These are phyloP conservation scores for Drosophila atroscutellata DNA, from an alignment of 2,888 invertebrate species.

Conservation along the genomic window DNA sequence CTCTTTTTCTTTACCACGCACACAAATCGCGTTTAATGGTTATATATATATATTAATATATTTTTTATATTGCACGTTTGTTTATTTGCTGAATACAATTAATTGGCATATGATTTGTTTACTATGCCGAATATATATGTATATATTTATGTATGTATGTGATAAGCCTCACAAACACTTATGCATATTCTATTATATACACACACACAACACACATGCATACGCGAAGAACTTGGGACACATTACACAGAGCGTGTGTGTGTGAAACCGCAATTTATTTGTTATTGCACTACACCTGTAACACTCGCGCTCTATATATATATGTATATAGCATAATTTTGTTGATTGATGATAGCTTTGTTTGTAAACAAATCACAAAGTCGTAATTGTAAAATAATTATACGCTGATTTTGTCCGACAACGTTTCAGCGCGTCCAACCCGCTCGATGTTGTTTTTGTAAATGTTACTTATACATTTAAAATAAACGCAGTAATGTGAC, in stretches of 20 bases:
- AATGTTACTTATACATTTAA: conserved; percentile 45
- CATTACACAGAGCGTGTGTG: conserved; percentile 8
- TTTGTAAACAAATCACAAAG: conserved; percentile 63
- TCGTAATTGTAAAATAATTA: conserved; percentile 62
- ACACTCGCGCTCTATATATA: conserved; percentile 27
- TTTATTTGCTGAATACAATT: conserved; percentile 36
- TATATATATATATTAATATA: conserved; percentile 5
- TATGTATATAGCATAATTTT: conserved; percentile 29
- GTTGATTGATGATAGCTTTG: conserved; percentile 37
- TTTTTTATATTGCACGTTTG: conserved; percentile 57
- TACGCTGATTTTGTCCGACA: conserved; percentile 50
- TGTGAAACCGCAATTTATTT: conserved; percentile 37
- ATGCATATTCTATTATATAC: conserved; percentile 30
- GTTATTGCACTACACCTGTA: conserved; percentile 50
- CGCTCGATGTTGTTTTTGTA: conserved; percentile 61
- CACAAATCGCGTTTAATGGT: conserved; percentile 28
- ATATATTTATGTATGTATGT: conserved; percentile 14
- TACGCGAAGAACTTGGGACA: conserved; percentile 14
- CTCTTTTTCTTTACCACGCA: conserved; percentile 37
- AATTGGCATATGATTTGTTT: conserved; percentile 52
- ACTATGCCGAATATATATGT: conserved; percentile 17
- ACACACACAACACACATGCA: conserved; percentile 37
- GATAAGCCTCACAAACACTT: conserved; percentile 26
- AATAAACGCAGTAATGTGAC: conserved; percentile 40
- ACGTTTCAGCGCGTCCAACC: conserved; percentile 53